Percentiles rank a stretch among this genome's conserved stretches.
Conservation (phyloP, 2,888 invertebrate genomes). For the Hipparchia sbordonii region DNA sequence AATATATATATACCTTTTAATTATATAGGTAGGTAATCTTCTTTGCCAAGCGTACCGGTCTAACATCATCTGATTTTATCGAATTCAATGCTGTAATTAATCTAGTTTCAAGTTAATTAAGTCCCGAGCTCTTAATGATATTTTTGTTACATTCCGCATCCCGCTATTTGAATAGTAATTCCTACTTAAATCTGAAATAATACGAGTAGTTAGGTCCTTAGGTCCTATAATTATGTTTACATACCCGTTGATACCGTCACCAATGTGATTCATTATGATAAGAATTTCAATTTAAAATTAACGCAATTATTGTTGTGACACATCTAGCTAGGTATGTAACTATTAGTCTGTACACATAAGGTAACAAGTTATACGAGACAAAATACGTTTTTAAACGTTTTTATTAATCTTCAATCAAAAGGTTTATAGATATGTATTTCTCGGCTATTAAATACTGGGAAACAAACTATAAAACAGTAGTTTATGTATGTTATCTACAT, state of each 20-base stretch:
- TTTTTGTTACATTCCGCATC: constrained; percentile 7
- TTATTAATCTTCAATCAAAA: constrained; percentile 3
- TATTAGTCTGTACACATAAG: not conserved
- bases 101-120: constrained; percentile 23
- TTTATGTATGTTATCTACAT: too few relatives aligned
- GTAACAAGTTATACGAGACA: not conserved
- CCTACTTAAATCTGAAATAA: not conserved
- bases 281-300: not conserved
- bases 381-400: not conserved
- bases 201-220: not conserved
- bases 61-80: constrained; percentile 27
- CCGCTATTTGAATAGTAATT: not conserved
- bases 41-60: constrained; percentile 17
- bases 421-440: not conserved
- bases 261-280: constrained; percentile 1
- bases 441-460: not conserved
- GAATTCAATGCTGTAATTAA: constrained; percentile 25
- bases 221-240: not conserved
- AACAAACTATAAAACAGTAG: too few relatives aligned
- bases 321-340: not conserved
- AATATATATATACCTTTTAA: not conserved
- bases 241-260: not conserved
- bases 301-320: not conserved
- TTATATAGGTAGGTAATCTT: constrained; percentile 13
- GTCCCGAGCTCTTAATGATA: constrained; percentile 16